A percentile compares a stretch with the other conserved stretches of the same genome.
Evolutionary conservation across 2,797 vertebrate genomes (phyloP).

Genomic region (Lindbergichthys nudifrons): DNA sequence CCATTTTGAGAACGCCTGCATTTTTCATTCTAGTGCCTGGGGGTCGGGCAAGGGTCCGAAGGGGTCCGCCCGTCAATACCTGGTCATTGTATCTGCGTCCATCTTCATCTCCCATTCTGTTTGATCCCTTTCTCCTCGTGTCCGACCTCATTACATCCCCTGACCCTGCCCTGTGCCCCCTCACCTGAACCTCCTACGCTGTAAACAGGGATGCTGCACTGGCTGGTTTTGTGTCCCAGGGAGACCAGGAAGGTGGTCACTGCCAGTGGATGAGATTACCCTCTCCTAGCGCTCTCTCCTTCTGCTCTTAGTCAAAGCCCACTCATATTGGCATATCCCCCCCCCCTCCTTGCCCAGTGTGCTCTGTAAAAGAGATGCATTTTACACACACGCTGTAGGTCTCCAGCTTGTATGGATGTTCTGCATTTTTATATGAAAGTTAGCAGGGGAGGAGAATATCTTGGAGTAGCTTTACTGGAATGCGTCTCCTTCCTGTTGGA

Average conservation of each 20-base stretch:
- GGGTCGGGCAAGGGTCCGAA: slow-evolving; percentile 63
- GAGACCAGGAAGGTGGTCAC: slow-evolving; percentile 37
- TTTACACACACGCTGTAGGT: slow-evolving; percentile 38
- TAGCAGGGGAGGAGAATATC: slow-evolving; percentile 50
- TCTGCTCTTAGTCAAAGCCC: slow-evolving; percentile 25
- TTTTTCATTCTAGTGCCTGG: slow-evolving; percentile 73
- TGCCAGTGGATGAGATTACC: slow-evolving; percentile 32
- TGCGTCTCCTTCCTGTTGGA: slow-evolving; percentile 73
- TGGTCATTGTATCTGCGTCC: slow-evolving; percentile 79
- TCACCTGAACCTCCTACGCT: slow-evolving; percentile 19
- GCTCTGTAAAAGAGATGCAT: slow-evolving; percentile 33
- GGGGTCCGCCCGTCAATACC: slow-evolving; percentile 78
- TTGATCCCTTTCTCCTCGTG: slow-evolving; percentile 75
- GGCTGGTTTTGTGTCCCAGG: slow-evolving; percentile 42
- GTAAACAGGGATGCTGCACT: slow-evolving; percentile 47
- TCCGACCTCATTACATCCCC: slow-evolving; percentile 77
- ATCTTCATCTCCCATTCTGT: slow-evolving; percentile 83
- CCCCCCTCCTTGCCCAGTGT: neutral
- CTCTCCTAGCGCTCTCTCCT: slow-evolving; percentile 10
- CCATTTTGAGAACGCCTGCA: slow-evolving; percentile 64
- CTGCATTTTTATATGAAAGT: slow-evolving; percentile 59
- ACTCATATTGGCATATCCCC: slow-evolving; percentile 31
- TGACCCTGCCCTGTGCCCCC: slow-evolving; percentile 60
- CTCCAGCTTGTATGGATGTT: slow-evolving; percentile 38
- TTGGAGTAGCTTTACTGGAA: slow-evolving; percentile 63